Evolutionary conservation across 2,888 invertebrate genomes (phyloP), one percentile per base, ranked within the genome.

Genomic region (Leptothorax acervorum): DNA sequence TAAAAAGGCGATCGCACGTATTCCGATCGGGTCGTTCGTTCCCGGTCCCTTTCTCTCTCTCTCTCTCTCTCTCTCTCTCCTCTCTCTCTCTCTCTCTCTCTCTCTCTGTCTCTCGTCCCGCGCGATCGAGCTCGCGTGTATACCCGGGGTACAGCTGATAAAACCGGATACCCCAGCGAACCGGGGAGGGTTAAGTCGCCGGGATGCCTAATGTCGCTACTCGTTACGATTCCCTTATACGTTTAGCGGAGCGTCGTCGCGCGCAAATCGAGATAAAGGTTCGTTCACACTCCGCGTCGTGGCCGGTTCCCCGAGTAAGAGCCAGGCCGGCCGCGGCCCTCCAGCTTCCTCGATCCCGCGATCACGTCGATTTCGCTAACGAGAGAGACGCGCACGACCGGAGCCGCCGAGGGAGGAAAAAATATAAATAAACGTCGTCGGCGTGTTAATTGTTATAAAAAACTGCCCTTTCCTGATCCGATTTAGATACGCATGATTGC

Each of bases 161-260:
- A 90, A 91, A 91, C 91, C 91, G 91, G 91, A 91, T 91, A 62
- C 45, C 90, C 81, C 78, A 62, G 63, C 65, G 15, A 78, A 31
- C 15, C 39, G 55, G 60, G 82, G 74, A 82, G 85, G 87, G 82
- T 83, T 85, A 83, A 82, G 85, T 83, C 48, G 83, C 82, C 84
- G 86, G 45, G 71, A 90, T 91, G 90, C 88, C 90, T 91, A 90
- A 88, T 90, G 82, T 88, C 82, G 88, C 87, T 91, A 91, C 90
- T 92, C 92, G 91, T 92, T 92, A 92, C 92, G 88, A 88, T 92
- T 92, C 87, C 92, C 92, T 91, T 92, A 92, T 92, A 92, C 86
- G 92, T 88, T 73, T 73, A 87, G 65, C 71, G 65, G 12, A 31
- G 75, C 66, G 48, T 48, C 66, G 48, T 48, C 79, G 75, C 39